Conservation (phyloP, 2,113 vertebrate species). For the Lophura nycthemera region DNA sequence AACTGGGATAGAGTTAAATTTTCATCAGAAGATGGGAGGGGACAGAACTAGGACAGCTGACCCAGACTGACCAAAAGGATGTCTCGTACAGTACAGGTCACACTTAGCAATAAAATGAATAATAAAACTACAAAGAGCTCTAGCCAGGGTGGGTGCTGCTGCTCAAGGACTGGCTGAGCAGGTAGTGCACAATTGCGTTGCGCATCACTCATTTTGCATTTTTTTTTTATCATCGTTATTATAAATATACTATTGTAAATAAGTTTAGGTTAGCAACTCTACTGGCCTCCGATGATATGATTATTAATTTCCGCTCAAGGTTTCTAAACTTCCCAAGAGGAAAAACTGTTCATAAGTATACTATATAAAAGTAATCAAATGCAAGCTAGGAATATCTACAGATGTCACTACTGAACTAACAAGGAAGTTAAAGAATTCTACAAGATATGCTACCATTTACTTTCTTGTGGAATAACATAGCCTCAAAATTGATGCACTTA, state of each 20-base stretch:
- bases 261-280: background rate
- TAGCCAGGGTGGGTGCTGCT: no score
- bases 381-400: background rate
- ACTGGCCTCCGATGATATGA: background rate
- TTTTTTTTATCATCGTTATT: background rate
- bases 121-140: no score
- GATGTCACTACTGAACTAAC: background rate
- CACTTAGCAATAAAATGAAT: no score
- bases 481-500: background rate
- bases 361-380: background rate
- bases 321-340: background rate
- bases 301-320: background rate
- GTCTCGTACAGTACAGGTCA: no score
- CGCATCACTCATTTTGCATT: background rate
- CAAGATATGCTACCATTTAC: background rate
- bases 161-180: background rate
- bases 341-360: background rate
- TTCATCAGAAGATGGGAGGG: no score
- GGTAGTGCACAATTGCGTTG: background rate
- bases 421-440: background rate
- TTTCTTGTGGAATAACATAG: background rate
- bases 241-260: background rate
- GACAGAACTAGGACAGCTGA: no score
- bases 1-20: no score
- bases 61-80: no score